Conservation (phyloP, 92 coral and sea anemone species). For the Porites divaricata region DNA sequence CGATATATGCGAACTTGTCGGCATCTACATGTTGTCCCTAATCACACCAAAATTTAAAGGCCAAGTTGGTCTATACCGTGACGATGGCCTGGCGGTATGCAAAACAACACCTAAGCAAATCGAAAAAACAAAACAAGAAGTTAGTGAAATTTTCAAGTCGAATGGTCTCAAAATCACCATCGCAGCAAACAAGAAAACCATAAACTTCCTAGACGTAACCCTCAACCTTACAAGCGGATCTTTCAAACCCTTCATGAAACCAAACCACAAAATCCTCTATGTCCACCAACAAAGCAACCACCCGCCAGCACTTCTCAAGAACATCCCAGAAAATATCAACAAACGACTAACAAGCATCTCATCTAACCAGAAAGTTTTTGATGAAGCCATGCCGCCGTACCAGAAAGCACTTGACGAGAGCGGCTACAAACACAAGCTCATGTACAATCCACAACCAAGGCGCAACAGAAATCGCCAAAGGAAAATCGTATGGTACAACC, state of each 20-base stretch:
- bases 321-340: constrained; percentile 5
- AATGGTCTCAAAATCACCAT: no score
- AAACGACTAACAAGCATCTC: neutral
- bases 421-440: neutral
- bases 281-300: constrained; percentile 46
- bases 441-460: no score
- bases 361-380: constrained; percentile 10
- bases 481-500: no score
- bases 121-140: constrained; percentile 3
- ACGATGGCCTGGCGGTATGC: neutral
- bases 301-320: constrained; percentile 30
- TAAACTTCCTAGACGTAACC: neutral
- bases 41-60: no score
- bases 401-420: constrained; percentile 18
- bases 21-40: no score
- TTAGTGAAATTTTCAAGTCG: neutral
- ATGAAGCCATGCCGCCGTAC: constrained; percentile 26
- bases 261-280: constrained; percentile 29
- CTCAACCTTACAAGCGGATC: neutral
- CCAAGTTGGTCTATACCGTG: no score
- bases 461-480: neutral
- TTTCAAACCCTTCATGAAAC: constrained; percentile 30
- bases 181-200: neutral
- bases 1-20: no score
- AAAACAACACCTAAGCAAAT: neutral